Conservation (phyloP, 2,888 invertebrate genomes). For the Dexiosoma caninum region DNA sequence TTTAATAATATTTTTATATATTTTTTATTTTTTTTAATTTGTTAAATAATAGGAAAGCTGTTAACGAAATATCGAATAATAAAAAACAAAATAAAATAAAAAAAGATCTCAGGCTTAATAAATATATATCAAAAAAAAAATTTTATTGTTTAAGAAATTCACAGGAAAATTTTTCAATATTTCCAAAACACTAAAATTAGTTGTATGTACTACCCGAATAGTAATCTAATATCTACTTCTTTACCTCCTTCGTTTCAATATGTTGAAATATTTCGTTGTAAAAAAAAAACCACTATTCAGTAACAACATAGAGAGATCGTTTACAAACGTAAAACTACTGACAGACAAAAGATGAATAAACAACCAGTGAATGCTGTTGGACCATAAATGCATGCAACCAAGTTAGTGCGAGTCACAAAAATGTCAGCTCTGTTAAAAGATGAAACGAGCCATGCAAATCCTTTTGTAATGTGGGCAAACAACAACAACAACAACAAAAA, state of each 20-base stretch:
- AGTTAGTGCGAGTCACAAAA: slow-evolving; percentile 53
- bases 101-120: no score
- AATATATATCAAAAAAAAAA: no score
- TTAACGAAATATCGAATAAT: no score
- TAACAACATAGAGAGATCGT: slow-evolving; percentile 2
- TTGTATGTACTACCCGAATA: background rate
- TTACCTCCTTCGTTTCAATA: background rate
- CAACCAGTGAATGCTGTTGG: slow-evolving; percentile 31
- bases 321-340: slow-evolving; percentile 19
- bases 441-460: slow-evolving; percentile 66
- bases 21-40: no score
- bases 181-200: background rate
- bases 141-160: no score
- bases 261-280: background rate
- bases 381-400: slow-evolving; percentile 29
- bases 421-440: slow-evolving; percentile 59
- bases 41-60: no score
- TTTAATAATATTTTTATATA: no score
- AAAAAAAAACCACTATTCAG: slow-evolving; percentile 32
- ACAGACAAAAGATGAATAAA: slow-evolving; percentile 33
- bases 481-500: slow-evolving; percentile 25
- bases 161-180: no score
- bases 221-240: background rate
- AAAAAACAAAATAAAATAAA: no score
- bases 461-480: slow-evolving; percentile 63